Conservation (phyloP, 2,797 vertebrate genomes). For the Microchirus variegatus region DNA sequence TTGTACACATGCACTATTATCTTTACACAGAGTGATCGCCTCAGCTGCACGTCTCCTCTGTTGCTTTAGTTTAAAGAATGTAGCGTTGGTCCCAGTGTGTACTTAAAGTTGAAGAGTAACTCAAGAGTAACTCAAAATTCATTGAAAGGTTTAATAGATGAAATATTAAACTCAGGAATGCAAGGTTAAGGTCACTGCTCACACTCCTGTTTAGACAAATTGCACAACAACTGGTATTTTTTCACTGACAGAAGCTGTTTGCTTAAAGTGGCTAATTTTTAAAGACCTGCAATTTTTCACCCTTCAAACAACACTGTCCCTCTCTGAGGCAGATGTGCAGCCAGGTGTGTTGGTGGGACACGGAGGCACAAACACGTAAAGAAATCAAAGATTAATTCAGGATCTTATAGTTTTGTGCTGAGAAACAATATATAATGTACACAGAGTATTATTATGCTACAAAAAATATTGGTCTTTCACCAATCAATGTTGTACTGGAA, state of each 20-base stretch:
- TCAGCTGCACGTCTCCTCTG: neutral
- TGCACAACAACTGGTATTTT: constrained; percentile 53
- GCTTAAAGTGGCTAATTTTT: constrained; percentile 29
- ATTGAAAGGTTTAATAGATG: constrained; percentile 19
- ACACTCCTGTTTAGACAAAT: neutral
- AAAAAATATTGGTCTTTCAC: neutral
- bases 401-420: neutral
- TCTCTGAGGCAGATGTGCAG: constrained; percentile 40
- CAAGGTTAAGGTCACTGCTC: constrained; percentile 28
- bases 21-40: neutral
- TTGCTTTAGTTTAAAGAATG: neutral
- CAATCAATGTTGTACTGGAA: constrained; percentile 10
- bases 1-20: neutral
- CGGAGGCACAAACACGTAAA: neutral
- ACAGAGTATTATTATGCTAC: neutral
- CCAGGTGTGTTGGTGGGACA: constrained; percentile 39
- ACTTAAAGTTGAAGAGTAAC: constrained; percentile 25
- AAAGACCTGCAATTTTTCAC: constrained; percentile 40
- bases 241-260: constrained; percentile 31
- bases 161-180: constrained; percentile 42
- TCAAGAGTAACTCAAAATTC: neutral
- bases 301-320: constrained; percentile 32
- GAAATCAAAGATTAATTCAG: neutral
- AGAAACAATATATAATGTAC: neutral
- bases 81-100: neutral